A percentile compares a stretch with the other conserved stretches of the same genome.
Evolutionary conservation across 2,113 vertebrate genomes (phyloP).

Genomic region (Cairina moschata): DNA sequence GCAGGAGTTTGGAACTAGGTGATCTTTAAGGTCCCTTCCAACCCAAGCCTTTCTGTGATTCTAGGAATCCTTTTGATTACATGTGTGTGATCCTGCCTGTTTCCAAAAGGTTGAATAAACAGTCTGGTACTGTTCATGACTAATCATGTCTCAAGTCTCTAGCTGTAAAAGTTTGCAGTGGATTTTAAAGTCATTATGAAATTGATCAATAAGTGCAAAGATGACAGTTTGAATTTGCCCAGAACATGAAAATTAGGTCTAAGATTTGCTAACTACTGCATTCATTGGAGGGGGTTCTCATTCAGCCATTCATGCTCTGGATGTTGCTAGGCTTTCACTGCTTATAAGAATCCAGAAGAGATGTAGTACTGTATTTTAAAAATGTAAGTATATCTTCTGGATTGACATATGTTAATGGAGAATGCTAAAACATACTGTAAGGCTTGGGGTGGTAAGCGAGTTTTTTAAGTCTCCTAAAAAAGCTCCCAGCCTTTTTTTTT

Average conservation of each 20-base stretch:
- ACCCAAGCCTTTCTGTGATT: no score
- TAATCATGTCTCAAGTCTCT: not conserved
- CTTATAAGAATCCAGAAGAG: not conserved
- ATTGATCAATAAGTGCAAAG: not conserved
- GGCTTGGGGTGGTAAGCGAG: not conserved
- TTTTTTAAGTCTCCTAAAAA: not conserved
- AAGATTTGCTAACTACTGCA: not conserved
- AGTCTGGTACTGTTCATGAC: not conserved
- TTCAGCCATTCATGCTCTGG: not conserved
- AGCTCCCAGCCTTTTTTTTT: not conserved
- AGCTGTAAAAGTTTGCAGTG: not conserved
- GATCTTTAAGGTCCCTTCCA: no score
- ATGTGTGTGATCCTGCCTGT: not conserved
- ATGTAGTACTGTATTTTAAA: not conserved
- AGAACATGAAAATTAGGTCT: not conserved
- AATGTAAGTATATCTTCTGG: not conserved
- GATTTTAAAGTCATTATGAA: not conserved
- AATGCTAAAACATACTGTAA: not conserved
- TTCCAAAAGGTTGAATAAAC: not conserved
- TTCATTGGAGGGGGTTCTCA: not conserved
- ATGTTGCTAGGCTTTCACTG: not conserved
- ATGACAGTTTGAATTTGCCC: not conserved
- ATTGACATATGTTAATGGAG: not conserved
- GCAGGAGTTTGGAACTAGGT: no score
- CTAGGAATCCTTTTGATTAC: not conserved